Base-by-base conservation (phyloP, 2,888 invertebrate genomes). In the Sarcophaga rosellei region DNA sequence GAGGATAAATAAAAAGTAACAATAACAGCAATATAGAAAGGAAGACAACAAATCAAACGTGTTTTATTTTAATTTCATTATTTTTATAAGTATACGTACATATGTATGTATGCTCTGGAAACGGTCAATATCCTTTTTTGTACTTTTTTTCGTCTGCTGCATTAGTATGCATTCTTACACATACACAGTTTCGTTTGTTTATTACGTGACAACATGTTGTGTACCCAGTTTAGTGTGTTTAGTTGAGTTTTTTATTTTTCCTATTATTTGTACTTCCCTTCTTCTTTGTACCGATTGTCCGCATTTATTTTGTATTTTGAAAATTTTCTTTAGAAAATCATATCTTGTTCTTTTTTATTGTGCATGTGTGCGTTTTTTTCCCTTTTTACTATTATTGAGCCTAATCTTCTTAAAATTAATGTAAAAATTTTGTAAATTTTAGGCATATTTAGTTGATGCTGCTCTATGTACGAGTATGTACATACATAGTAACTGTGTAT, bases 81-180 rank as follows among this genome's bases (percentile, higher is more conserved):
- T 53, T 17, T 53, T 53, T 53, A 15, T 4, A 3, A 53, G 8
- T 35, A 10, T 35, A 35, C 35, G 35, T 35, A 35, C 4, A 2
- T 10, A 35, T 35, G 35, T 35, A 3, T 47, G 2, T 15, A 4
- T 53, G 53, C 17, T 12, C 17, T 53, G 53, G 17, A 53, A 53
- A 53, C 68, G 83, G 77, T 83, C 78, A 83, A 78, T 74, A 83
- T 83, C 83, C 83, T 78, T 83, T 81, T 65, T 68, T 73, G 62
- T 68, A 78, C 25, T 70, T 59, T 47, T 12, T 53, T 53, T 53
- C 17, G 17, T 53, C 53, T 4, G 53, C 35, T 35, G 35, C 2
- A 35, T 35, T 35, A 35, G 35, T 35, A 35, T 53, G 53, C 53
- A 53, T 17, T 53, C 15, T 15, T 5, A 53, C 53, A 53, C 53